Evolutionary conservation across 1,140 invertebrate genomes (phyloP).

Genomic region (Panagrolaimus sp.): DNA sequence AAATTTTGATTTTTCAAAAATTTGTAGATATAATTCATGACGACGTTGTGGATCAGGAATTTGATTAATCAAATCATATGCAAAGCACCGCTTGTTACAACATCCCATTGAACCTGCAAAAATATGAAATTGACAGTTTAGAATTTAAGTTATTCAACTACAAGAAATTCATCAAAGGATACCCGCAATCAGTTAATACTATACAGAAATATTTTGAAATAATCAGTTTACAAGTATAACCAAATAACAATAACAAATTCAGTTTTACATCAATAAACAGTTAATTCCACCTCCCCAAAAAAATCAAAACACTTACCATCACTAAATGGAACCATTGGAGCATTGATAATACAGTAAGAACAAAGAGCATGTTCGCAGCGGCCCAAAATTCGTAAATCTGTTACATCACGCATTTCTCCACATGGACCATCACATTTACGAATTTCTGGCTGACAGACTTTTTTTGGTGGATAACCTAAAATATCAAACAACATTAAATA

Average conservation of each 20-base stretch:
- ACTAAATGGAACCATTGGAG: not conserved
- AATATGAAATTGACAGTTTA: no score
- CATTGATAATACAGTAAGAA: not conserved
- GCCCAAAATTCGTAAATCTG: not conserved
- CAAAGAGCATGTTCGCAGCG: constrained; percentile 7
- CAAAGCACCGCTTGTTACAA: constrained; percentile 3
- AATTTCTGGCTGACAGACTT: no score
- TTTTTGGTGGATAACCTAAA: no score
- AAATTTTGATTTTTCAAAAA: constrained; percentile 9
- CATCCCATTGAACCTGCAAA: not conserved
- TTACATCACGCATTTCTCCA: not conserved
- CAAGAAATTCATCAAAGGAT: no score
- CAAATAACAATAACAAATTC: no score
- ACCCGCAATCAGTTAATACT: no score
- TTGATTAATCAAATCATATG: not conserved
- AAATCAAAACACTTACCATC: not conserved
- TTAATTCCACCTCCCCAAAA: no score
- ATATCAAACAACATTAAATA: no score
- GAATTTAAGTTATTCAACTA: no score
- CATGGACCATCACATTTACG: not conserved
- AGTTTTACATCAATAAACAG: no score
- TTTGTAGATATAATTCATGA: constrained; percentile 62
- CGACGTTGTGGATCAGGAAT: not conserved
- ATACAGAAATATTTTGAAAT: no score
- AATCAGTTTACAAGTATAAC: no score